Percentiles rank a stretch among this genome's conserved stretches.
phyloP scores from a whole-genome alignment of 2,888 invertebrate genomes.

The Linnaemya tessellans region DNA sequence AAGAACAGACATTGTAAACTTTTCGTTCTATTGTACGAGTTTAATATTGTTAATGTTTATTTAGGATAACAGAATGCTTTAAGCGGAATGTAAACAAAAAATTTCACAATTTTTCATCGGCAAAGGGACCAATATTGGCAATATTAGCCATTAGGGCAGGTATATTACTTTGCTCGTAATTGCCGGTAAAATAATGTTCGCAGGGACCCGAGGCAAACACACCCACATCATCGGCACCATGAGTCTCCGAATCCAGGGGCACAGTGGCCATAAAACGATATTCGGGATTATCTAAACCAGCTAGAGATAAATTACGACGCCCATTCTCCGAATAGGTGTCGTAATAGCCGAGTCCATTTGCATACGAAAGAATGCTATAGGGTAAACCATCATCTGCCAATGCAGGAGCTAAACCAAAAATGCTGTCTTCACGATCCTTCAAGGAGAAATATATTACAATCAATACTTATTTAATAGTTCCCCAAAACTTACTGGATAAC shows the following conservation, averaged over 20 bases:
- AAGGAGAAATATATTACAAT: background rate
- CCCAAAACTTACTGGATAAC: constrained; percentile 86
- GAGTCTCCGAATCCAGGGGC: constrained; percentile 86
- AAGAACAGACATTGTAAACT: constrained; percentile 34
- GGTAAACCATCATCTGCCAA: constrained; percentile 86
- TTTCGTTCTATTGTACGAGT: constrained; percentile 9
- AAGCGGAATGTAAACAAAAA: constrained; percentile 8
- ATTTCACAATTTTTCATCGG: constrained; percentile 53
- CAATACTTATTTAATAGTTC: background rate
- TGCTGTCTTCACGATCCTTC: constrained; percentile 84
- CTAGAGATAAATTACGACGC: constrained; percentile 74
- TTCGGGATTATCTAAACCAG: constrained; percentile 75
- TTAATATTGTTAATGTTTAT: constrained; percentile 70
- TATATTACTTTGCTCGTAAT: constrained; percentile 90
- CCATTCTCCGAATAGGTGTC: constrained; percentile 75
- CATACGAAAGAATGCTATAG: constrained; percentile 89
- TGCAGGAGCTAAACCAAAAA: constrained; percentile 84
- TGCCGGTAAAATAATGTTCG: constrained; percentile 90
- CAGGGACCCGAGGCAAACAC: constrained; percentile 90
- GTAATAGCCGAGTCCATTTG: constrained; percentile 88
- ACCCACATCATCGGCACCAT: constrained; percentile 91
- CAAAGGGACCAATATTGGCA: constrained; percentile 86
- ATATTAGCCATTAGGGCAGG: constrained; percentile 90
- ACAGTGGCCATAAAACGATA: constrained; percentile 85
- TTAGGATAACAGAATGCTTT: constrained; percentile 60